Evolutionary conservation across 2,113 vertebrate genomes (phyloP), one percentile per base, ranked within the genome.

Genomic region (Cyprinus carpio): DNA sequence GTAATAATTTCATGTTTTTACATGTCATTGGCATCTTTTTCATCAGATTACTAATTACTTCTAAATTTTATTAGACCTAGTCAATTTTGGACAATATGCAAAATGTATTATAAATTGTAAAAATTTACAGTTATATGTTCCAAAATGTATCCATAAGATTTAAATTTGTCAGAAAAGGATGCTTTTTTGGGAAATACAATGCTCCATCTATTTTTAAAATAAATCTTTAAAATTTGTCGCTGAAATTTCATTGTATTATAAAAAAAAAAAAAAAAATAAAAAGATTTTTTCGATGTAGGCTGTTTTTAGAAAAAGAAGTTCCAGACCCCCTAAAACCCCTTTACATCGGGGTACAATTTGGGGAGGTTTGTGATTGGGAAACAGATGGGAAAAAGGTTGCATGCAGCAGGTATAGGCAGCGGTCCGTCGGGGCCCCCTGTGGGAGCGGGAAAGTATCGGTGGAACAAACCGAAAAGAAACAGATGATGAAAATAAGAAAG

Each of bases 301-400:
- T 0, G 86, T 97, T 46, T 99, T 99, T 78, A 91, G 88, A 69
- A 97, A 95, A 97, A 95, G 89, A 93, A 89, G 0, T 93, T 92
- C 46, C 94, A 94, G 65, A 92, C 92, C 46, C 91, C 94, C 0
- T 43, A 95, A 85, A 94, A 94, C 85, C 83, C 91, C 0, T 89
- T 92, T 0, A 83, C 87, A 81, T 94, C 94, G 51, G 97, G 97
- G 82, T 97, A 97, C 92, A 95, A 85, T 80, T 91, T 99, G n/a
- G n/a, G 91, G 96, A 99, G 31, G 97, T 98, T 1, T 99, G 87
- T 94, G 37, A 96, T 98, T 0, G 97, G 97, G 7, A 95, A 94
- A 0, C 93, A 96, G 92, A 92, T 99, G 0, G 97, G 97, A n/a
- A 82, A 97, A 97, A 93, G 97, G 97, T 75, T 98, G 96, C 88